These are phyloP conservation scores for Cyprinella venusta DNA, from an alignment of 2,797 vertebrate genomes.

Conservation along the genomic window DNA sequence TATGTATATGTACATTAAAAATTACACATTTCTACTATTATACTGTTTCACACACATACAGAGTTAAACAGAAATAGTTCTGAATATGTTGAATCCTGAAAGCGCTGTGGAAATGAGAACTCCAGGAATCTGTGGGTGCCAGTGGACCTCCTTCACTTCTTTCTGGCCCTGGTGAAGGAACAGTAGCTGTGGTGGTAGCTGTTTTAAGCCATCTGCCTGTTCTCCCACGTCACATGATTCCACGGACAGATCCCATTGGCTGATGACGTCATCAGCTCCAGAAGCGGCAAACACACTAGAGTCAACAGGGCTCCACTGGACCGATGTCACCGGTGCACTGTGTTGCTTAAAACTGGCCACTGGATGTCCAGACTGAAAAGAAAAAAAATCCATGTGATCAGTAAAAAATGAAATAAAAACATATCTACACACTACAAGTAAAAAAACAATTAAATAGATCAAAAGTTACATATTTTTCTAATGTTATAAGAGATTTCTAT, in stretches of 20 bases:
- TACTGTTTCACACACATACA: too few species aligned
- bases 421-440: background rate
- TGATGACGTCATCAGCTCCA: conserved; percentile 86
- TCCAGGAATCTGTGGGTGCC: conserved; percentile 90
- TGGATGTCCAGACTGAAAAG: conserved; percentile 76
- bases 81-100: conserved; percentile 89
- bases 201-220: conserved; percentile 70
- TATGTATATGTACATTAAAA: conserved; percentile 15
- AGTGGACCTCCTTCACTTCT: conserved; percentile 92
- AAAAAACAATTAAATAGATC: background rate
- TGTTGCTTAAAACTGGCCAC: conserved; percentile 94
- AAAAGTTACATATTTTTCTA: background rate
- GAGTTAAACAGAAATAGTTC: conserved; percentile 87
- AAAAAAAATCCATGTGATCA: background rate
- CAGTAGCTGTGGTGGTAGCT: conserved; percentile 89
- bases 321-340: conserved; percentile 86
- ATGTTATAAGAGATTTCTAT: background rate
- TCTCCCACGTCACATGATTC: conserved; percentile 83
- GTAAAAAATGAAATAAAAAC: background rate
- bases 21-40: too few species aligned
- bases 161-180: conserved; percentile 93
- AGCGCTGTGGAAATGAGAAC: conserved; percentile 86
- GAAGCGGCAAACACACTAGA: conserved; percentile 89
- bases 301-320: conserved; percentile 90
- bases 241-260: conserved; percentile 92